Conservation (phyloP, 2,888 invertebrate species). For the Troides oblongomaculatus region DNA sequence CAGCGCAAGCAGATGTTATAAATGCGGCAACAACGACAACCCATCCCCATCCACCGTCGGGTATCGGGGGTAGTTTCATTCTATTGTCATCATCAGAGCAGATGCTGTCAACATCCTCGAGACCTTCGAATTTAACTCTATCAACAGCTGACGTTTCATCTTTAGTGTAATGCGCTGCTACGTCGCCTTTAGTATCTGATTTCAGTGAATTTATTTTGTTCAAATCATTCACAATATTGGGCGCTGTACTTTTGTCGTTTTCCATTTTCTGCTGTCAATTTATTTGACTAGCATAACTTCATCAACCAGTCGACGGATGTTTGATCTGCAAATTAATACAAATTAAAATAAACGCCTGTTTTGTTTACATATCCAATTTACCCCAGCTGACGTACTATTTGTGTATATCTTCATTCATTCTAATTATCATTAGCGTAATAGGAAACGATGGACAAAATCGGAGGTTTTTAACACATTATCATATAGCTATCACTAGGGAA, state of each 20-base stretch:
- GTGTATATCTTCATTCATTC: too few species aligned
- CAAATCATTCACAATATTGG: conserved; percentile 44
- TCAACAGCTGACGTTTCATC: conserved; percentile 51
- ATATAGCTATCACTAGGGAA: too few species aligned
- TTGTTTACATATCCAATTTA: too few species aligned
- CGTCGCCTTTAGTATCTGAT: conserved; percentile 46
- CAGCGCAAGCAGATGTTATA: conserved; percentile 92
- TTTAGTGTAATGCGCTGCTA: conserved; percentile 43
- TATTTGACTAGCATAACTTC: conserved; percentile 11
- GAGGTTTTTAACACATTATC: too few species aligned
- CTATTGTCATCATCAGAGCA: conserved; percentile 58
- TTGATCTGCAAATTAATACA: conserved; percentile 8
- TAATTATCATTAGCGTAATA: too few species aligned
- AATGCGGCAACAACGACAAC: conserved; percentile 92
- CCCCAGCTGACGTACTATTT: too few species aligned
- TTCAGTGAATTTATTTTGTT: conserved; percentile 65
- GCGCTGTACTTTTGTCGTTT: conserved; percentile 19
- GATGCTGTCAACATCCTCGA: conserved; percentile 70
- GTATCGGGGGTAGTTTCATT: conserved; percentile 80
- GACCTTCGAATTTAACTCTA: conserved; percentile 69
- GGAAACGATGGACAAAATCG: too few species aligned
- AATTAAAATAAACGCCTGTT: background rate
- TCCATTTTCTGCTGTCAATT: conserved; percentile 9
- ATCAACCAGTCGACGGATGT: background rate
- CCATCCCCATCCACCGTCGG: conserved; percentile 95